Base-by-base conservation (phyloP, 2,888 invertebrate genomes). In the Diloba caeruleocephala region DNA sequence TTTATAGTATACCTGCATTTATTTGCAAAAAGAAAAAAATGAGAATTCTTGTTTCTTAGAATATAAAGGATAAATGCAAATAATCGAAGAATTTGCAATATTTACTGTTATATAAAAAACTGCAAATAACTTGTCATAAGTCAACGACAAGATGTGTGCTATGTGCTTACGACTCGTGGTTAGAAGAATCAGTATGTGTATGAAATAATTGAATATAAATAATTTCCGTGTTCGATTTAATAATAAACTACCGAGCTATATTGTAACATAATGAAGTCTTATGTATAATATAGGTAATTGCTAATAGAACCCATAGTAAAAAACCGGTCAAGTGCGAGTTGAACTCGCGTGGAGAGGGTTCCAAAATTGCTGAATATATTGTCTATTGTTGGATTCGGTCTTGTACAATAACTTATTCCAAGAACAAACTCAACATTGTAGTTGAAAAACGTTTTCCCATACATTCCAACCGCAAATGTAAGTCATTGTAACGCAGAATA, bases 61-160 rank as follows among this genome's bases (percentile, higher is more conserved):
- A 62, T 41, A 48, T 25, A 48, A 53, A 41, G 13, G n/a, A 12
- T 12, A 25, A 32, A 25, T 59, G 28, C 19, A 45, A 41, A 29
- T 31, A 51, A 21, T 26, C 9, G 12, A 15, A 41, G 34, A 39
- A 34, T 44, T 42, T 28, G 17, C 1, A 33, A 23, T n/a, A 52
- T 23, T 23, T 13, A 19, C 29, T 23, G n/a, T 29, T 29, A 13
- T 6, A 10, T 29, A 42, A 34, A 56, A 58, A 60, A 37, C 29
- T n/a, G 0, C n/a, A 42, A 31, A 15, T 25, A 56, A 50, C 17
- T 37, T 4, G n/a, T n/a, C n/a, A n/a, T 17, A 45, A 25, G 9
- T 9, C 9, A 28, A 21, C 36, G 25, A 14, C 14, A 25, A 21
- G 21, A 12, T 26, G n/a, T 37, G 23, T 37, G 19, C 6, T n/a